These are phyloP conservation scores for Parasteatoda lunata DNA, from an alignment of 2,888 invertebrate species.

Conservation along the genomic window DNA sequence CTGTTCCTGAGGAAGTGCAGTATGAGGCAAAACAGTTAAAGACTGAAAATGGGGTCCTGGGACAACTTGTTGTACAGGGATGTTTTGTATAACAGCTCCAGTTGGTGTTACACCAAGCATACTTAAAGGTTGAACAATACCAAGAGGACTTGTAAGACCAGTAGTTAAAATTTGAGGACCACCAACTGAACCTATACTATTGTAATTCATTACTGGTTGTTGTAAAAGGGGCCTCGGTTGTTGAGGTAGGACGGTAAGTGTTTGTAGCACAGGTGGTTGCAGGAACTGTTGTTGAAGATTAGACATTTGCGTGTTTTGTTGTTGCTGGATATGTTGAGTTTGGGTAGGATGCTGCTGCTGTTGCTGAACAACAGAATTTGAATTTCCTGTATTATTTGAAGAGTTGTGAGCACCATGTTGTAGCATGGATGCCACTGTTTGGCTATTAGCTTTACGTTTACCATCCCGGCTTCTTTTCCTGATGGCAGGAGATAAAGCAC, in stretches of 20 bases:
- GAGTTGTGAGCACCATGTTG: constrained; percentile 72
- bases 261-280: constrained; percentile 69
- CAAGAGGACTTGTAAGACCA: constrained; percentile 64
- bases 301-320: constrained; percentile 53
- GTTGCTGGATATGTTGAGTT: constrained; percentile 36
- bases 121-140: constrained; percentile 70
- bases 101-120: constrained; percentile 69
- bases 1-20: constrained; percentile 68
- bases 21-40: constrained; percentile 68
- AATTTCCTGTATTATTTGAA: constrained; percentile 30
- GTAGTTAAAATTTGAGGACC: constrained; percentile 68
- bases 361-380: constrained; percentile 33
- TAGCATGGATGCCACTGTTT: constrained; percentile 80
- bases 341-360: neutral
- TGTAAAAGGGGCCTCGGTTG: constrained; percentile 59
- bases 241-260: constrained; percentile 79
- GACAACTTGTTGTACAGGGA: constrained; percentile 70
- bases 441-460: constrained; percentile 82
- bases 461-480: constrained; percentile 71
- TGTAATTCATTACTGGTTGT: constrained; percentile 64
- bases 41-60: constrained; percentile 69
- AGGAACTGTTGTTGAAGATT: constrained; percentile 63
- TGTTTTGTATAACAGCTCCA: constrained; percentile 70
- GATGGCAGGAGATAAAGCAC: constrained; percentile 56
- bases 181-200: constrained; percentile 60